Base-by-base conservation (phyloP, 2,888 invertebrate genomes). In the Amblyteles armatorius region DNA sequence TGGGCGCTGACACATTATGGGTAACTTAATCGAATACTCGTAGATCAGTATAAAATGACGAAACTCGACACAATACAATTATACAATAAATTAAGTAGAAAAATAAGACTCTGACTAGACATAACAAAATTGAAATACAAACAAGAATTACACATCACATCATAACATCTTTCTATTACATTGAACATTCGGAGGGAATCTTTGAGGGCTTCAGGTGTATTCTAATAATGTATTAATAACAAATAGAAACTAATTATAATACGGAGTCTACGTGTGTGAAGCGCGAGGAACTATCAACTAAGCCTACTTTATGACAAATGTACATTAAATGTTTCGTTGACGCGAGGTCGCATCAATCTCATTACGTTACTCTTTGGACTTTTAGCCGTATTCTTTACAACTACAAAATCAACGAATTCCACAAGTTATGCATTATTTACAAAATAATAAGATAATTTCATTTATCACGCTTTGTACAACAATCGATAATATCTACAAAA, bases 301-400 rank as follows among this genome's bases (percentile, higher is more conserved):
- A 40, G 11, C 36, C 29, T 57, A 76, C 22, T 5, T 3, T 44
- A 40, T 44, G 29, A 55, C 5, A 79, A 33, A 83, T 71, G 63
- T 79, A 57, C 76, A 76, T 74, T 55, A 83, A 48, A 22, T 4
- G 68, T 73, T 33, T 48, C 26, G 69, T 74, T 40, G 65, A 65
- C 83, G 57, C 68, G 57, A 50, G 55, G 44, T 69, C 57, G 55
- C 57, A n/a, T 29, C 48, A n/a, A 79, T 63, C n/a, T 69, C 50
- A 19, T 68, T 73, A 68, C 72, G 77, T 72, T 52, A 60, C 80
- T 90, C 91, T 91, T 91, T 91, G 91, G 91, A 90, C 84, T 72
- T 16, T 90, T 91, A 89, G 90, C 90, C 85, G 90, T 90, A 69
- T 87, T 55, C 9, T 79, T 74, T 71, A 67, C 57, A 1, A 77